Percentiles rank a stretch among this genome's conserved stretches.
Evolutionary conservation across 2,113 vertebrate species (phyloP).

Genomic region (Poeciliopsis prolifica): DNA sequence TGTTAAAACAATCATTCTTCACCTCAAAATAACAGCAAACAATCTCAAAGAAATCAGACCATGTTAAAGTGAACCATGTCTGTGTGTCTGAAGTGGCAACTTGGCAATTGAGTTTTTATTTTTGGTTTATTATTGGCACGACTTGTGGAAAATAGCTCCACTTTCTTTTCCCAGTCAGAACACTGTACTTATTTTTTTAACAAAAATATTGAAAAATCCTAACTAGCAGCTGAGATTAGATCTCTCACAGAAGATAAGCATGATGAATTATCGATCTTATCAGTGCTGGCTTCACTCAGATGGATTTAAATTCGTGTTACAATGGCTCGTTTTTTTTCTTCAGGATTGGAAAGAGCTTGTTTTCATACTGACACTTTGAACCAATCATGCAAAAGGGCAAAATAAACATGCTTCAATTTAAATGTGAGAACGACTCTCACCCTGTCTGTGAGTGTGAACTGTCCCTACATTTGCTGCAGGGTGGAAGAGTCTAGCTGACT

Average conservation of each 20-base stretch:
- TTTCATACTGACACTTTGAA: background rate
- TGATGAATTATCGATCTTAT: background rate
- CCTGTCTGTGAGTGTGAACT: background rate
- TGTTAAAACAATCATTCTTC: no score
- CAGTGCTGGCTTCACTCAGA: background rate
- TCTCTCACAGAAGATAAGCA: background rate
- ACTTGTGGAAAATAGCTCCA: background rate
- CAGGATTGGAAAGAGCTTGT: background rate
- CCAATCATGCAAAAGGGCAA: background rate
- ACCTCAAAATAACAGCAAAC: background rate
- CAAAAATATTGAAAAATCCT: background rate
- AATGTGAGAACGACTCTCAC: background rate
- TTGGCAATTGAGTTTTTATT: no score
- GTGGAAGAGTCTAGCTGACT: no score
- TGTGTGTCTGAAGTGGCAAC: no score
- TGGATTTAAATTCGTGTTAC: background rate
- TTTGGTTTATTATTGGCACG: no score
- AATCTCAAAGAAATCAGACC: background rate
- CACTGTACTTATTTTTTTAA: background rate
- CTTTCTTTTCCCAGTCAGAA: background rate
- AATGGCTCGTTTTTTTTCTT: background rate
- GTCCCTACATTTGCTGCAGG: background rate
- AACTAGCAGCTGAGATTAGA: background rate
- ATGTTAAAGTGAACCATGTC: no score
- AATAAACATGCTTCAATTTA: background rate